Conservation (phyloP, 2,113 vertebrate genomes). For the Melanerpes aurifrons region DNA sequence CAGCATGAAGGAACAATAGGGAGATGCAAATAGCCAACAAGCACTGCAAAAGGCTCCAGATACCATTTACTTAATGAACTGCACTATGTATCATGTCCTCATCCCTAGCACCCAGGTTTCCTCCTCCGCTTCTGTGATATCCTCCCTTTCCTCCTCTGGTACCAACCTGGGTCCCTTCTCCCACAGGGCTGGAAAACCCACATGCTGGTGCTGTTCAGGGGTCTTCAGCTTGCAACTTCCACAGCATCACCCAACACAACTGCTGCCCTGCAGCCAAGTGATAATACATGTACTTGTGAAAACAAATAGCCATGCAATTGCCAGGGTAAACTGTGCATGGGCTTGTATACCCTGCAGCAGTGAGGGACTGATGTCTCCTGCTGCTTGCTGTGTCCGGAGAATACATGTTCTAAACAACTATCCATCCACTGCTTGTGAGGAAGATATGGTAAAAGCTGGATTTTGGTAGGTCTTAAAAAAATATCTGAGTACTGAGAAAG, state of each 20-base stretch:
- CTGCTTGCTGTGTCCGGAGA: neutral
- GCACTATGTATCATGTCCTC: rapidly evolving
- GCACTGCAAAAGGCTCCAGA: neutral
- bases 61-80: neutral
- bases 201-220: neutral
- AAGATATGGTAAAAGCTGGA: neutral
- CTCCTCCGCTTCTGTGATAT: neutral
- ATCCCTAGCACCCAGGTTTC: neutral
- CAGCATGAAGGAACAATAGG: rapidly evolving
- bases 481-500: neutral
- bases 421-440: rapidly evolving
- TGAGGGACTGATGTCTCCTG: neutral
- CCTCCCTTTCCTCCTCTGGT: neutral
- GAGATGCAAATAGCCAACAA: neutral
- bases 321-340: neutral
- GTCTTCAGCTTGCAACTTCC: neutral
- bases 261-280: neutral
- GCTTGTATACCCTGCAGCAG: too few relatives aligned
- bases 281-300: neutral
- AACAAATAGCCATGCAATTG: rapidly evolving
- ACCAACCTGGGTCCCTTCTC: neutral
- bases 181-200: neutral
- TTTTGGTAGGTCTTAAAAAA: neutral
- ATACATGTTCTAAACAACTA: neutral
- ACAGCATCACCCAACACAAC: neutral